Conservation (phyloP, 2,797 vertebrate species). For the Gallinago nigripennis region DNA sequence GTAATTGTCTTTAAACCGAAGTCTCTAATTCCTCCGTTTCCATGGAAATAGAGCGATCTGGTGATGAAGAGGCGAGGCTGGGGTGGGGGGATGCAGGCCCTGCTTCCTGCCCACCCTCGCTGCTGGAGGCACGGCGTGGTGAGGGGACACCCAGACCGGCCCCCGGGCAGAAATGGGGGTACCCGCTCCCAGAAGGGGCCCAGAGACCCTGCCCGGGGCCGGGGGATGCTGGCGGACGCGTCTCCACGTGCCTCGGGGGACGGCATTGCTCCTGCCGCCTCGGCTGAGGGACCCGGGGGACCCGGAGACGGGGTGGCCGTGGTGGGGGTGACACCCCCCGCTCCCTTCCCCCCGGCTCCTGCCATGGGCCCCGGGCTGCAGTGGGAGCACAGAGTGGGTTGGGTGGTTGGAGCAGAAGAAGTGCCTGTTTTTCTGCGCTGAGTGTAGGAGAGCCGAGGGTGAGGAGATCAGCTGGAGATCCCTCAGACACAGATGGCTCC, state of each 20-base stretch:
- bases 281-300: neutral
- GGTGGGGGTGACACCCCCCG: neutral
- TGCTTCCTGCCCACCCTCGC: fast-evolving
- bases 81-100: neutral
- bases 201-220: neutral
- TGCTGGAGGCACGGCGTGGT: fast-evolving
- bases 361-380: neutral
- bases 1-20: neutral
- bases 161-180: fast-evolving
- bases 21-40: constrained; percentile 60
- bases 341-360: neutral
- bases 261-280: fast-evolving
- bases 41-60: constrained; percentile 57
- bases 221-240: neutral
- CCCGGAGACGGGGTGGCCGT: neutral
- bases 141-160: neutral
- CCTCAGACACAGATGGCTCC: neutral
- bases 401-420: neutral
- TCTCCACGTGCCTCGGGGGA: fast-evolving
- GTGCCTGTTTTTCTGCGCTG: neutral
- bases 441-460: neutral
- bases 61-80: constrained; percentile 26
- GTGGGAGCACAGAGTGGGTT: constrained; percentile 26
- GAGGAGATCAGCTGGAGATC: neutral
- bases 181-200: neutral